phyloP scores from a whole-genome alignment of 2,797 vertebrate genomes.

The Monodelphis domestica region DNA sequence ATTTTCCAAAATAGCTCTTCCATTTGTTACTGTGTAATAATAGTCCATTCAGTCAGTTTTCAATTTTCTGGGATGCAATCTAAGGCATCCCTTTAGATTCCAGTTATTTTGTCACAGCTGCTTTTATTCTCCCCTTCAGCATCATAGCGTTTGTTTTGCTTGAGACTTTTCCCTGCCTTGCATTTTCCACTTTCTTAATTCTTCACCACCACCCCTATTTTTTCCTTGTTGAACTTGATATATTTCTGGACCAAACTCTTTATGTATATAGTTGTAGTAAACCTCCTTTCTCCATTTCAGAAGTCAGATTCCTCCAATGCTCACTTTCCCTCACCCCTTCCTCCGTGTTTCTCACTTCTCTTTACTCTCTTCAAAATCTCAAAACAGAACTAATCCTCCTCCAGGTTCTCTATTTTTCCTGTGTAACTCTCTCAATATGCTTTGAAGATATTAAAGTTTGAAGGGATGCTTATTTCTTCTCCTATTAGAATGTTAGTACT shows the following conservation, averaged over 20 bases:
- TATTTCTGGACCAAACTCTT: not conserved
- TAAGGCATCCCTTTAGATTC: not conserved
- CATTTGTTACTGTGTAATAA: not conserved
- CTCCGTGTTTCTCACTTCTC: too few species aligned
- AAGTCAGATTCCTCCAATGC: too few species aligned
- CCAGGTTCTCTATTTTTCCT: too few species aligned
- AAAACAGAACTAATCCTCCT: too few species aligned
- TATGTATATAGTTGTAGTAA: too few species aligned
- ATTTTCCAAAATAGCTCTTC: not conserved
- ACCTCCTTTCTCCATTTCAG: too few species aligned
- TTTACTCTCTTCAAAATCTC: too few species aligned
- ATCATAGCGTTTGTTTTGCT: not conserved
- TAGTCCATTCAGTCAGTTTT: not conserved
- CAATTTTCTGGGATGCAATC: not conserved
- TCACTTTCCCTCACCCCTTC: too few species aligned
- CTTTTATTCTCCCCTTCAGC: not conserved
- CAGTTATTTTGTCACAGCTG: not conserved
- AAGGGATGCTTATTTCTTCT: too few species aligned
- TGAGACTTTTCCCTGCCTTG: not conserved
- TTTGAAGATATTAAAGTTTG: too few species aligned
- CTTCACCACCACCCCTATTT: not conserved
- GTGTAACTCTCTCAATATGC: too few species aligned
- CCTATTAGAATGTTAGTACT: too few species aligned
- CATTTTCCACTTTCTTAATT: not conserved
- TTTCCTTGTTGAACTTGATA: not conserved